Evolutionary conservation across 2,797 vertebrate genomes (phyloP), one percentile per base, ranked within the genome.

Genomic region (Sebastes nivosus): DNA sequence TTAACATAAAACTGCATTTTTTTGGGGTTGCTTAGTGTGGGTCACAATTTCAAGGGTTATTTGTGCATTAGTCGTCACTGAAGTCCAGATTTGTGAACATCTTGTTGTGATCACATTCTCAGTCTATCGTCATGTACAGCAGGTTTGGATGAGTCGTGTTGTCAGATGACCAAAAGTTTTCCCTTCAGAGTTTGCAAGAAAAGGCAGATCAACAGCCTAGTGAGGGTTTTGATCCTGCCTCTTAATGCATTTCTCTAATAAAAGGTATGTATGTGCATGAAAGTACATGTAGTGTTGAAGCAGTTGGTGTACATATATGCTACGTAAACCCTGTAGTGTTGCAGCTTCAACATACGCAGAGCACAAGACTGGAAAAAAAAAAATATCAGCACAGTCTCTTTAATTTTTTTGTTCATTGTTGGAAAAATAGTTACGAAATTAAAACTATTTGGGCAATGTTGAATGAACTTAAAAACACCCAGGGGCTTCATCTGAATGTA

Each of bases 351-450:
- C 76, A 72, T 27, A 42, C 1, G 29, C 57, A 72, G 63, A 75
- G 22, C 64, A 59, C 18, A 65, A 69, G 42, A 64, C 65, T 67
- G 59, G 38, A 34, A 34, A 16, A n/a, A 63, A 74, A 80, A 20
- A 86, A 79, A 50, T 63, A 63, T 73, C 66, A 79, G 46, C 64
- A 83, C 38, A 52, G 59, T 66, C 27, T 72, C 64, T 87, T 80
- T 86, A 75, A 86, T 75, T 76, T 74, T 38, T 52, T 64, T 67
- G 25, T 64, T 79, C 20, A 60, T 25, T 36, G 32, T 70, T 86
- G 75, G 24, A 82, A 84, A 90, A 90, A 87, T 46, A 75, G 34
- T 72, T 82, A 29, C 25, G 54, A 79, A 86, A 84, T 81, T 64
- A 67, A 84, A 82, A 85, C 50, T 60, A 68, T 67, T 34, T 73